Evolutionary conservation across 2,113 vertebrate species (phyloP).

Genomic region (Ptychochromis oligacanthus): DNA sequence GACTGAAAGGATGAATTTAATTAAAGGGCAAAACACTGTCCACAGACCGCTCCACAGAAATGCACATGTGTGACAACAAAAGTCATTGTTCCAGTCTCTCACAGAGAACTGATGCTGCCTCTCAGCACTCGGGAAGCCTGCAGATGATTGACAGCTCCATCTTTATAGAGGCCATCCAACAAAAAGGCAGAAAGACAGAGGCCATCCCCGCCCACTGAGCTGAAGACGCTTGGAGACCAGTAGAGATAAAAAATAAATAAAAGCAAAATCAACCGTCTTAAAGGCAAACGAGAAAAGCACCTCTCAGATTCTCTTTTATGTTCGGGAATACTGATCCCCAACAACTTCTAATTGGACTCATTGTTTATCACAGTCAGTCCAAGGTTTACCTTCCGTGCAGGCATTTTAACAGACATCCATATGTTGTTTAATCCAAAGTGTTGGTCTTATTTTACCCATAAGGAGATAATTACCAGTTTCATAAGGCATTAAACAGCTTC

Average conservation of each 20-base stretch:
- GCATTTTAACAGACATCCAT: constrained; percentile 46
- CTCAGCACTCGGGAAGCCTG: constrained; percentile 42
- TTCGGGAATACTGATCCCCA: constrained; percentile 8
- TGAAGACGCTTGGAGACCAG: constrained; percentile 17
- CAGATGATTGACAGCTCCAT: constrained; percentile 75
- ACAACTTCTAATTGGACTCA: constrained; percentile 34
- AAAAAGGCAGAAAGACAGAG: constrained; percentile 55
- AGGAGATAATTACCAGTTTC: constrained; percentile 35
- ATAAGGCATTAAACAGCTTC: constrained; percentile 55
- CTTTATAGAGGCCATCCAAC: constrained; percentile 57
- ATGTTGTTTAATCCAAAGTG: constrained; percentile 37
- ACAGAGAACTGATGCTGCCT: constrained; percentile 37
- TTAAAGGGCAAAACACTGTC: constrained; percentile 47
- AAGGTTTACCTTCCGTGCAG: constrained; percentile 37
- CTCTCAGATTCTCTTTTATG: not conserved
- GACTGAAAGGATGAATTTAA: constrained; percentile 48
- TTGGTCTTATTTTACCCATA: constrained; percentile 36
- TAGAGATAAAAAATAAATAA: constrained; percentile 25
- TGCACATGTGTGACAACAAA: constrained; percentile 53
- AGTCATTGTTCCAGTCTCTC: constrained; percentile 65
- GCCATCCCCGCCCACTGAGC: constrained; percentile 57
- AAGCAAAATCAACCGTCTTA: constrained; percentile 43
- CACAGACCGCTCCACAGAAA: constrained; percentile 32
- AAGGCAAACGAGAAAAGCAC: constrained; percentile 14
- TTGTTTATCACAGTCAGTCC: constrained; percentile 41